Percentiles rank a stretch among this genome's conserved stretches.
These are phyloP conservation scores for Microcebus murinus DNA, from an alignment of 2,113 vertebrate species.

Conservation along the genomic window DNA sequence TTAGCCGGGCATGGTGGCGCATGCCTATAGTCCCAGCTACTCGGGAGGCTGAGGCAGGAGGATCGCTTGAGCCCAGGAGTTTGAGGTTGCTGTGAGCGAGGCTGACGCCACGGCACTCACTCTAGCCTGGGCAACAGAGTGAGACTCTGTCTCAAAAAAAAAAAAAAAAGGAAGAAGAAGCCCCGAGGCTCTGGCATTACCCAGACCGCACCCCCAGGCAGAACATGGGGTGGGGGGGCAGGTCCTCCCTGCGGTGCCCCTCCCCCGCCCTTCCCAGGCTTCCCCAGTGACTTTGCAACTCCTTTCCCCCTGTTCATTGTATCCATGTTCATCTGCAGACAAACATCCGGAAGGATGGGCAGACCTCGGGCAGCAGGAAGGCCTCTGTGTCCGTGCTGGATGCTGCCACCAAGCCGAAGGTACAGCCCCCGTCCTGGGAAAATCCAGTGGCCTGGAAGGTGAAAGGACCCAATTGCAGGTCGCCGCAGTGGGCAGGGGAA, in stretches of 20 bases:
- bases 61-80: no score
- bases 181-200: fast-evolving
- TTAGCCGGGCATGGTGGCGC: no score
- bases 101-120: no score
- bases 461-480: background rate
- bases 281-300: background rate
- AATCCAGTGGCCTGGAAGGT: background rate
- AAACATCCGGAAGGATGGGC: background rate
- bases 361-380: background rate
- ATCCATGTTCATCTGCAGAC: background rate
- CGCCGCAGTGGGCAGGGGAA: background rate
- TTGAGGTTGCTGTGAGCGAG: no score
- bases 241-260: background rate
- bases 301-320: background rate
- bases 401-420: background rate
- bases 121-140: no score
- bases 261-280: background rate
- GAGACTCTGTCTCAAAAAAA: no score
- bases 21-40: no score
- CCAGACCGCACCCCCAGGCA: background rate
- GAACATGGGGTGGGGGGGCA: no score
- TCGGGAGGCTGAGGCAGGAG: no score
- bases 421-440: background rate
- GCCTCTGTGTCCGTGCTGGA: background rate
- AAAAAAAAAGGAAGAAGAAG: background rate